phyloP scores from a whole-genome alignment of 2,888 invertebrate species.

The Daptonema setosum region DNA sequence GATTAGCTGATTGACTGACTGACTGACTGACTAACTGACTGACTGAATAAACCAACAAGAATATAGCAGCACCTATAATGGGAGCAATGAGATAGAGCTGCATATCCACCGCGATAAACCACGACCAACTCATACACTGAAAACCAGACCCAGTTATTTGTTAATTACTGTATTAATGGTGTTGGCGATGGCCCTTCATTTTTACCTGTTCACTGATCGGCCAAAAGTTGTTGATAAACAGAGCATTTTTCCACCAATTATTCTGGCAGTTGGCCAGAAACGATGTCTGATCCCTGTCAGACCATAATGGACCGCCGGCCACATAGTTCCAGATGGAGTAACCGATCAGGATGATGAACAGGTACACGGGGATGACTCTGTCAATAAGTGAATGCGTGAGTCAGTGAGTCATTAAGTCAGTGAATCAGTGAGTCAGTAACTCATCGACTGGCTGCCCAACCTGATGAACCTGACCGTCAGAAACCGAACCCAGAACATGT shows the following conservation, averaged over 20 bases:
- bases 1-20: background rate
- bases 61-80: background rate
- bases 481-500: background rate
- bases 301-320: background rate
- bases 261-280: background rate
- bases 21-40: background rate
- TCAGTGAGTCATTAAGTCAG: too few species aligned
- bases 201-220: background rate
- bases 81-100: background rate
- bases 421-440: too few species aligned
- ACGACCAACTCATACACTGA: background rate
- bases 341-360: background rate
- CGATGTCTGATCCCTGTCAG: background rate
- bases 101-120: background rate
- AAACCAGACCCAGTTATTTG: too few species aligned
- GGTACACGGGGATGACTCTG: background rate
- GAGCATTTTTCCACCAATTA: background rate
- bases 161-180: background rate
- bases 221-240: background rate
- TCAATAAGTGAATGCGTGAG: too few species aligned
- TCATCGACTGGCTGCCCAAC: too few species aligned
- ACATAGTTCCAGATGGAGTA: background rate
- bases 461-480: background rate
- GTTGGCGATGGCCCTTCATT: background rate
- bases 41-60: background rate